Conservation (phyloP, 2,113 vertebrate genomes). For the Austrofundulus limnaeus region DNA sequence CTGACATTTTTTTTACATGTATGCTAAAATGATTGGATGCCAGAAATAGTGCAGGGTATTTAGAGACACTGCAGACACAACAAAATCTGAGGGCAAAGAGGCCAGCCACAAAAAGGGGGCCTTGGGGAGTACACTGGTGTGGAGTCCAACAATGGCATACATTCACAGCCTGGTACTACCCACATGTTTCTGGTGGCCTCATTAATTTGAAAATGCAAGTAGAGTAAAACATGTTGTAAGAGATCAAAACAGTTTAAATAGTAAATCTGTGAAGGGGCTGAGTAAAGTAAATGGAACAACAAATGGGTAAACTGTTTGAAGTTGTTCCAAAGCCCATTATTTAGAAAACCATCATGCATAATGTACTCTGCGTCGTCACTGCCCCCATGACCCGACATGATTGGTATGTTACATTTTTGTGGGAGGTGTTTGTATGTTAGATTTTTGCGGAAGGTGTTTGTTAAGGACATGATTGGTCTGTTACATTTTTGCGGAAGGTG, state of each 20-base stretch:
- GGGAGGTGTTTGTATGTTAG: too few species aligned
- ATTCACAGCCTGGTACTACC: conserved; percentile 53
- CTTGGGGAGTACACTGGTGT: conserved; percentile 35
- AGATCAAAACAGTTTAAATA: neutral
- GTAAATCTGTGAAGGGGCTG: too few species aligned
- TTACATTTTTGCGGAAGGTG: too few species aligned
- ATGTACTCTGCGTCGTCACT: too few species aligned
- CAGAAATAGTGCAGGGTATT: conserved; percentile 64
- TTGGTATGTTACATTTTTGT: too few species aligned
- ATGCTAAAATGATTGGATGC: conserved; percentile 52
- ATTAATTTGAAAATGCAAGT: conserved; percentile 35
- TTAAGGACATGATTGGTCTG: too few species aligned
- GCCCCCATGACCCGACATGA: too few species aligned
- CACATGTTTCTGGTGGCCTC: conserved; percentile 35
- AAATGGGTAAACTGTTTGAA: too few species aligned
- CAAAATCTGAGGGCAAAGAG: conserved; percentile 59
- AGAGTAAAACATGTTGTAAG: neutral
- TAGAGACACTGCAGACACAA: conserved; percentile 63
- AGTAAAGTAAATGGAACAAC: too few species aligned
- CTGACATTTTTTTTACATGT: conserved; percentile 29
- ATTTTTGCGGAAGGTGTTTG: too few species aligned
- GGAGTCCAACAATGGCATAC: conserved; percentile 53
- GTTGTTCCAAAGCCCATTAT: too few species aligned
- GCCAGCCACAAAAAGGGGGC: conserved; percentile 44
- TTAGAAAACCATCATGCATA: too few species aligned